Evolutionary conservation across 2,888 invertebrate genomes (phyloP), one percentile per base, ranked within the genome.

Genomic region (Melanophora roralis): DNA sequence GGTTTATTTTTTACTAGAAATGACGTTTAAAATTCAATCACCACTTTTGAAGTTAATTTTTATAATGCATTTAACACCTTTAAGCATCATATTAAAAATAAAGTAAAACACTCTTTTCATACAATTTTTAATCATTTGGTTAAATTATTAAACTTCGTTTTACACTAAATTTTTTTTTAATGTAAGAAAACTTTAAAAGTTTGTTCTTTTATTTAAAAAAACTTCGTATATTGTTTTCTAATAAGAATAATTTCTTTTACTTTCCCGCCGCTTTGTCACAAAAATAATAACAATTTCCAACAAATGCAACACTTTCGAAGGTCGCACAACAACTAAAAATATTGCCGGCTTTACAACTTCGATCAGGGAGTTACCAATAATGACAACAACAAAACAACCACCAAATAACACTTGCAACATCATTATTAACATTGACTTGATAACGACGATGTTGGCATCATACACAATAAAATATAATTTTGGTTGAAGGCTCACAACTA

Each of bases 241-340:
- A 27, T 27, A 27, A 27, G 27, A 27, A 27, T 6, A 3, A 27
- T 6, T 53, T 47, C 34, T 14, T 27, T 38, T 34, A n/a, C 9
- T 36, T 40, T 19, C 47, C 32, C 21, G 19, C 21, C 53, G 49
- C n/a, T 76, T 69, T 27, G 21, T n/a, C 12, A 5, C 51, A 6
- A 9, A 32, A 21, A 0, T 0, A 19, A n/a, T 34, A 32, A 12
- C 9, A 19, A n/a, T 34, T 19, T 23, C n/a, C n/a, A 45, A 55
- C 14, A 75, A 77, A 78, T 27, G 14, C 68, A 59, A 79, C 74
- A 23, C 80, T 59, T 68, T 59, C 82, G 79, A 81, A 64, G 67
- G 60, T 62, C 81, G 80, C 68, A 76, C 81, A 62, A 62, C 78
- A 75, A 84, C 83, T 83, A 51, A 80, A 21, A 38, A 32, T 32